Evolutionary conservation across 2,113 vertebrate species (phyloP).

Genomic region (Ophthalmolycus amberensis): DNA sequence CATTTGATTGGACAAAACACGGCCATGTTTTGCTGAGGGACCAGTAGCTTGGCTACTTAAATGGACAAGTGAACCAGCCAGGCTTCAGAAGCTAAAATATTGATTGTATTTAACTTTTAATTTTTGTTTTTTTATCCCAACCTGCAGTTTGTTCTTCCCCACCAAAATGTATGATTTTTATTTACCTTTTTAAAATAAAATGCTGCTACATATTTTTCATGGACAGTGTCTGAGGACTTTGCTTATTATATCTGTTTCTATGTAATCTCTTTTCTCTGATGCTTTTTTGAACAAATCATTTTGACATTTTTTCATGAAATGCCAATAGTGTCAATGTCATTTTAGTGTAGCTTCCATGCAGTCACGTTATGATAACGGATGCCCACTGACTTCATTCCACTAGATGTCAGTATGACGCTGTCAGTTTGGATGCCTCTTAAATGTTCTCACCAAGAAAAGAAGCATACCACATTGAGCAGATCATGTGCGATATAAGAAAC

Average conservation of each 20-base stretch:
- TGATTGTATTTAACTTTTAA: constrained; percentile 78
- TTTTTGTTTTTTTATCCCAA: constrained; percentile 18
- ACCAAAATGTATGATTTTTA: constrained; percentile 71
- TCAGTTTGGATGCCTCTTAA: not conserved
- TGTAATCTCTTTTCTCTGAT: too few species aligned
- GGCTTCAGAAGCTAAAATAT: constrained; percentile 80
- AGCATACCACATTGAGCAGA: not conserved
- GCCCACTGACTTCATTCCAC: constrained; percentile 53
- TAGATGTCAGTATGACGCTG: constrained; percentile 76
- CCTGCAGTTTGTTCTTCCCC: constrained; percentile 66
- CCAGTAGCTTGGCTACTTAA: constrained; percentile 71
- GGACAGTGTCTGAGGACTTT: constrained; percentile 83
- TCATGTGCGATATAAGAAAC: too few species aligned
- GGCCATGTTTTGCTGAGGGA: constrained; percentile 62
- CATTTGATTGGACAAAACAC: constrained; percentile 52
- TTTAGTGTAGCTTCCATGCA: not conserved
- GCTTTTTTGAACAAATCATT: not conserved
- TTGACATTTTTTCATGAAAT: not conserved
- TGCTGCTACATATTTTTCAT: constrained; percentile 94
- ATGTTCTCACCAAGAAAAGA: not conserved
- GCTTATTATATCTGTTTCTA: not conserved
- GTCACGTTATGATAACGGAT: not conserved
- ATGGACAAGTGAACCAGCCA: constrained; percentile 67
- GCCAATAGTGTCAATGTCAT: not conserved
- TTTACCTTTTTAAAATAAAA: constrained; percentile 79